Base-by-base conservation (phyloP, 2,888 invertebrate genomes). In the Cantharis lateralis region DNA sequence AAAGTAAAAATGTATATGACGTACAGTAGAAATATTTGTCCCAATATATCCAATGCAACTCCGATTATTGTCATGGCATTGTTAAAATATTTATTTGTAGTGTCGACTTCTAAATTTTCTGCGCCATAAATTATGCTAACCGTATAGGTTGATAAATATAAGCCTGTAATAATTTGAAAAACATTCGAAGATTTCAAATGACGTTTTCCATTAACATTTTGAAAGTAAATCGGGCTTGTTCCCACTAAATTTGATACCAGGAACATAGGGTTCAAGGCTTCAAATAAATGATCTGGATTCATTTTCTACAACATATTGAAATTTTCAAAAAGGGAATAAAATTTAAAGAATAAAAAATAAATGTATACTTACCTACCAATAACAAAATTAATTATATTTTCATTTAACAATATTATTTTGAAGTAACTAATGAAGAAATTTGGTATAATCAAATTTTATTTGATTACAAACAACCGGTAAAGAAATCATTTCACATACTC, bases 1-100 rank as follows among this genome's bases (percentile, higher is more conserved):
- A 79, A 73, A 61, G 70, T 76, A 32, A 71, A 72, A 61, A 79
- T 62, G 24, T 77, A 76, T 26, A 77, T 73, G 3, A 28, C 63
- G 24, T 79, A 79, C n/a, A 76, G 64, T 26, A 77, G 24, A n/a
- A 79, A n/a, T 26, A 79, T 75, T 71, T 78, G 78, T 20, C 78
- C 78, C 15, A 78, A 10, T 3, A 70, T 13, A 66, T 78, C 78
- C 13, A 78, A 64, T 10, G 66, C 69, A 10, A 75, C 13, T 16
- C 78, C 78, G 28, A 78, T 78, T 24, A 71, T 78, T 4, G 76
- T 75, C 71, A 78, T 78, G 32, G 78, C 70, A 74, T 78, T 78
- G n/a, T 73, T 73, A 48, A 74, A 69, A 68, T 74, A 74, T 15
- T 11, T 68, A 3, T 71, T 71, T 48, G 62, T 71, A 1, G 62